Conservation (phyloP, 2,888 invertebrate species). For the Congeria kusceri region DNA sequence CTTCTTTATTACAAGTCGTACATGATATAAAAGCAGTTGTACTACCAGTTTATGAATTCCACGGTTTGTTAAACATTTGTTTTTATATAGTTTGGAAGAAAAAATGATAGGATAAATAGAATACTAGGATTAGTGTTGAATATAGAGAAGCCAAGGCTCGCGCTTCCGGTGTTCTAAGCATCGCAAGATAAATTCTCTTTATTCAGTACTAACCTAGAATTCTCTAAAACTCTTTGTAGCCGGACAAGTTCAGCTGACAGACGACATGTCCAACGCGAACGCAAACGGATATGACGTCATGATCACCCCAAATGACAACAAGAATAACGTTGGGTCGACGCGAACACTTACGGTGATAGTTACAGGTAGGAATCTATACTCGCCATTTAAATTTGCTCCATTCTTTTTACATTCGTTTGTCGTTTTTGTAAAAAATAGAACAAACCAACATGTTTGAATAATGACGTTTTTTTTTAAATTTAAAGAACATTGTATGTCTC, state of each 20-base stretch:
- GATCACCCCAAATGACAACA: constrained; percentile 1
- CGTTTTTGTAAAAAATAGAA: background rate
- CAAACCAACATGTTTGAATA: background rate
- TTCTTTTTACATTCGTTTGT: background rate
- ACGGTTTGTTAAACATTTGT: too few species aligned
- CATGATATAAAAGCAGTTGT: too few species aligned
- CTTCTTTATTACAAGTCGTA: too few species aligned
- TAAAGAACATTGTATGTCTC: background rate
- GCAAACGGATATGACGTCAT: background rate
- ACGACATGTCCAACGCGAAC: constrained; percentile 1
- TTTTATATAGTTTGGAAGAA: too few species aligned
- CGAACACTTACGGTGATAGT: background rate
- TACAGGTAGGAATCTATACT: background rate
- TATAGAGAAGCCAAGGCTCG: too few species aligned
- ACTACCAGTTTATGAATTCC: too few species aligned
- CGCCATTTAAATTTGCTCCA: background rate
- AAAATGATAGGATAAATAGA: too few species aligned
- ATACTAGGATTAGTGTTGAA: too few species aligned
- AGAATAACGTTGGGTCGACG: background rate
- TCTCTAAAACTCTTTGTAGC: too few species aligned
- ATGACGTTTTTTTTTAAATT: background rate
- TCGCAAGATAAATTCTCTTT: too few species aligned
- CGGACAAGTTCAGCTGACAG: background rate
- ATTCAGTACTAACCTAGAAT: too few species aligned
- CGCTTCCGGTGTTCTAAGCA: too few species aligned